Evolutionary conservation across 1,140 invertebrate genomes (phyloP).

Genomic region (Drosophila micromelanica): DNA sequence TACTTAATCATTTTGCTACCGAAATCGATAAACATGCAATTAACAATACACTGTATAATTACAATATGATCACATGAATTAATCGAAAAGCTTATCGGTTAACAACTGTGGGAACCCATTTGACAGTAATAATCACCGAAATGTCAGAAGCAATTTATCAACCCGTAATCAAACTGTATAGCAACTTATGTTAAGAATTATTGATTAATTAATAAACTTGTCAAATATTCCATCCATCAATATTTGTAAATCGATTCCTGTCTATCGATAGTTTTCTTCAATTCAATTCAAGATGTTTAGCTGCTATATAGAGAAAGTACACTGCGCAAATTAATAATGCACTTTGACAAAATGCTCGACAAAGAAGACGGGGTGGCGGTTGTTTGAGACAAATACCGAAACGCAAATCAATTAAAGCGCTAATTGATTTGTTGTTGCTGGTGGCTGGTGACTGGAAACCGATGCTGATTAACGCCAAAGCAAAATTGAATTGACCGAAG

Average conservation of each 20-base stretch:
- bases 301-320: neutral
- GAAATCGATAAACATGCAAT: neutral
- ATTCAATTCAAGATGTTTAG: conserved; percentile 1
- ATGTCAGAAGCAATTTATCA: too few species aligned
- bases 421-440: conserved; percentile 52
- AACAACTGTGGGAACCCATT: too few species aligned
- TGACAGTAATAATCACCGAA: too few species aligned
- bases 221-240: neutral
- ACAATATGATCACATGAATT: too few species aligned
- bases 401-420: conserved; percentile 54
- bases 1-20: too few species aligned
- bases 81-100: too few species aligned
- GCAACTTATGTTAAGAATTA: too few species aligned
- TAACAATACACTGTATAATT: too few species aligned
- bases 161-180: too few species aligned
- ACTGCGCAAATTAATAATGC: conserved; percentile 17
- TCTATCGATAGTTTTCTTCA: neutral
- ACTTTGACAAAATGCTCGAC: conserved; percentile 20
- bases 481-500: conserved; percentile 49
- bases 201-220: too few species aligned
- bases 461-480: conserved; percentile 50
- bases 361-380: neutral
- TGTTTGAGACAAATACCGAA: conserved; percentile 37
- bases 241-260: neutral
- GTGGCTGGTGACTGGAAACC: conserved; percentile 12